These are phyloP conservation scores for Atrina japonica DNA, from an alignment of 2,888 invertebrate genomes.

Conservation along the genomic window DNA sequence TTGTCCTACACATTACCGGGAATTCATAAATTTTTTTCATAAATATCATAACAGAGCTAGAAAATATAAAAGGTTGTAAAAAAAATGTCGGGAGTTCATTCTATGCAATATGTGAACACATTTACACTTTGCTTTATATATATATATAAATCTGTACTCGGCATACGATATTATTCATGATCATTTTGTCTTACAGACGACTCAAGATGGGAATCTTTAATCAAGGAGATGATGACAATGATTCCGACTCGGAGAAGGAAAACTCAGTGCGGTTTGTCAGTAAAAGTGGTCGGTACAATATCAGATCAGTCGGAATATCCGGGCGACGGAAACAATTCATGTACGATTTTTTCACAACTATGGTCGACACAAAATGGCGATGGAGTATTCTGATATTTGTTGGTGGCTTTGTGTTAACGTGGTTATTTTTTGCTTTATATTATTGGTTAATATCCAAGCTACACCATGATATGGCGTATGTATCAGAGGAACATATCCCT, in stretches of 20 bases:
- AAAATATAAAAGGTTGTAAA: no score
- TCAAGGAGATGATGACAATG: background rate
- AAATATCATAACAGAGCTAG: no score
- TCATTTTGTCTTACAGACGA: background rate
- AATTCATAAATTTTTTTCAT: no score
- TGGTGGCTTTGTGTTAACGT: slow-evolving; percentile 89
- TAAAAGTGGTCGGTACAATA: slow-evolving; percentile 84
- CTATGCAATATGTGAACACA: no score
- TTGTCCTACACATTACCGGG: no score
- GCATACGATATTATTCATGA: no score
- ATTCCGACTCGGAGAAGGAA: background rate
- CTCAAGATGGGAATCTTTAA: background rate
- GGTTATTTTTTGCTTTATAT: slow-evolving; percentile 89
- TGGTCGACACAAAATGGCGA: slow-evolving; percentile 95
- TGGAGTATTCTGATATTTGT: slow-evolving; percentile 92
- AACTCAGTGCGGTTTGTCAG: slow-evolving; percentile 22
- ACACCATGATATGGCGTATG: slow-evolving; percentile 77
- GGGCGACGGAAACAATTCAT: slow-evolving; percentile 85
- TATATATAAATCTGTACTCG: no score
- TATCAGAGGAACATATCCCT: slow-evolving; percentile 64
- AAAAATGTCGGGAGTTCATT: no score
- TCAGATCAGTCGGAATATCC: slow-evolving; percentile 94
- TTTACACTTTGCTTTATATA: no score
- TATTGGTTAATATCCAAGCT: slow-evolving; percentile 76
- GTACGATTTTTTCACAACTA: slow-evolving; percentile 93